Percentiles rank a stretch among this genome's conserved stretches.
Conservation (phyloP, 2,113 vertebrate species). For the Herpetotheres cachinnans region DNA sequence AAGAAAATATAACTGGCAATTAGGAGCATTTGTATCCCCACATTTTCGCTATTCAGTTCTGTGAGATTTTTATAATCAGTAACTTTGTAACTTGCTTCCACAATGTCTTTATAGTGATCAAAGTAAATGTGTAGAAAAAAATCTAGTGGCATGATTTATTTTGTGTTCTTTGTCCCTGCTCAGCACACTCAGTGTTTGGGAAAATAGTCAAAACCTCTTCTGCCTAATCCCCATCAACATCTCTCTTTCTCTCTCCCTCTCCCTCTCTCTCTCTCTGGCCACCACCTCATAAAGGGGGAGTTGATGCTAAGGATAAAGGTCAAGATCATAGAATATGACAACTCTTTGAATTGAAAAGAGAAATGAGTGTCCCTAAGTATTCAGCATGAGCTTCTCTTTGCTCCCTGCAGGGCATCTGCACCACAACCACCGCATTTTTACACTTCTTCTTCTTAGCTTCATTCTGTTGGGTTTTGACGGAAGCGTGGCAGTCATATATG, state of each 20-base stretch:
- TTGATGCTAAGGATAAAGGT: slow-evolving; percentile 10
- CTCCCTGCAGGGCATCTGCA: slow-evolving; percentile 87
- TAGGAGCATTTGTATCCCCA: background rate
- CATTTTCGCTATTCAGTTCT: background rate
- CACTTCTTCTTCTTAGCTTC: slow-evolving; percentile 99
- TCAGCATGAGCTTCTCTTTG: slow-evolving; percentile 54
- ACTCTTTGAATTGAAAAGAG: slow-evolving; percentile 22
- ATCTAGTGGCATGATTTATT: background rate
- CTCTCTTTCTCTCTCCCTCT: background rate
- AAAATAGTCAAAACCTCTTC: background rate
- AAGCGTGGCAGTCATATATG: slow-evolving; percentile 99
- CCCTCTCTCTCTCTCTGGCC: background rate
- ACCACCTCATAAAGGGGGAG: background rate
- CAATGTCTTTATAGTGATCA: background rate
- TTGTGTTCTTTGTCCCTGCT: background rate
- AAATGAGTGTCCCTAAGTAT: background rate
- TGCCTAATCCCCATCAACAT: background rate
- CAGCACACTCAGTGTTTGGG: background rate
- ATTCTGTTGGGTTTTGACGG: slow-evolving; percentile 99
- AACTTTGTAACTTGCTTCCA: background rate
- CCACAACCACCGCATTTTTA: slow-evolving; percentile 96
- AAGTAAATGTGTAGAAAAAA: background rate
- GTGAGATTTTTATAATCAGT: background rate
- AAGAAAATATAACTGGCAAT: background rate
- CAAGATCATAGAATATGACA: slow-evolving; percentile 33